phyloP scores from a whole-genome alignment of 2,113 vertebrate genomes.

The Paramisgurnus dabryanus region DNA sequence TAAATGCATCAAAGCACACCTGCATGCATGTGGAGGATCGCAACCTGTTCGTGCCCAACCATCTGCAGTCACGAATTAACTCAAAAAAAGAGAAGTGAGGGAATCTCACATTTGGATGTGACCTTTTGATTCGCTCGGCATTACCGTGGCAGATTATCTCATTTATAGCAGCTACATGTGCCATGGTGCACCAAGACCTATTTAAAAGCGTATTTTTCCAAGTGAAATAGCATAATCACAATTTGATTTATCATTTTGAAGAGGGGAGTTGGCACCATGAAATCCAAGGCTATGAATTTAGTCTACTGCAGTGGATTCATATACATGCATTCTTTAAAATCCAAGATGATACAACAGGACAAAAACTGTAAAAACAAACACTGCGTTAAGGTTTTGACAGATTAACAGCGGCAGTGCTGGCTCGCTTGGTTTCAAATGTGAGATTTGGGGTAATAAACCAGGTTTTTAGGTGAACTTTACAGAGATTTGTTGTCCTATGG shows the following conservation, averaged over 20 bases:
- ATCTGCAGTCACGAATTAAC: conserved; percentile 29
- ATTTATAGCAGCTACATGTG: conserved; percentile 28
- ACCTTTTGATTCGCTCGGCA: conserved; percentile 23
- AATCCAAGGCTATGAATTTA: neutral
- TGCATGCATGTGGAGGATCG: neutral
- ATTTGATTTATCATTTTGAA: conserved; percentile 36
- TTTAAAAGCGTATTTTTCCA: conserved; percentile 1
- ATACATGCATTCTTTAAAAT: neutral
- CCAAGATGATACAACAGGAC: neutral
- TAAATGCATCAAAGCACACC: conserved; percentile 4
- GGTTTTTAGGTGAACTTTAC: too few species aligned
- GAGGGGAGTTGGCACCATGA: neutral
- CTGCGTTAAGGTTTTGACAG: neutral
- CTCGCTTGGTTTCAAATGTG: too few species aligned
- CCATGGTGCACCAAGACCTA: neutral
- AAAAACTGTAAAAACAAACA: conserved; percentile 1
- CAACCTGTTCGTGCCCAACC: neutral
- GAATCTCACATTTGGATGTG: conserved; percentile 16
- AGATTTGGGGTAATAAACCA: too few species aligned
- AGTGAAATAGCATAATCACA: conserved; percentile 13
- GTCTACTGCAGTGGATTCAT: neutral
- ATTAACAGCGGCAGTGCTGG: too few species aligned
- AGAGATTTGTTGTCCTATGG: too few species aligned
- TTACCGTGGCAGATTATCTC: conserved; percentile 4
- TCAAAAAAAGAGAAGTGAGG: conserved; percentile 10